Percentiles rank a stretch among this genome's conserved stretches.
These are phyloP conservation scores for Oenanthe melanoleuca DNA, from an alignment of 2,113 vertebrate species.

Conservation along the genomic window DNA sequence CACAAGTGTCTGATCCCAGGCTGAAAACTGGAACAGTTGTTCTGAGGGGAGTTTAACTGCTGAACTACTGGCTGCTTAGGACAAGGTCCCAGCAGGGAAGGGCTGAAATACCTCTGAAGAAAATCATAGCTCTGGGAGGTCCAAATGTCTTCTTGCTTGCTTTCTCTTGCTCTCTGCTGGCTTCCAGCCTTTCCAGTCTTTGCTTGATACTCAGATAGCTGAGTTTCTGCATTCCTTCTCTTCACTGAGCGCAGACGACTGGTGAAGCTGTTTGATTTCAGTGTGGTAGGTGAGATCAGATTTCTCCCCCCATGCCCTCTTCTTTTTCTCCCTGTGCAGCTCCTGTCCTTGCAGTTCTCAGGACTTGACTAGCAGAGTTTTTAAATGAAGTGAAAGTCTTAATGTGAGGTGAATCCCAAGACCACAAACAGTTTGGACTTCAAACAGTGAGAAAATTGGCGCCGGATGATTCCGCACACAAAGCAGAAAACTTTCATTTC, in stretches of 20 bases:
- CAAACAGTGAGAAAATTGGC: constrained; percentile 78
- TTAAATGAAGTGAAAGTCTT: constrained; percentile 62
- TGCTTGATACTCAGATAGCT: neutral
- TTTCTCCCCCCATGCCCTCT: neutral
- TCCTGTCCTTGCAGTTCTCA: constrained; percentile 1
- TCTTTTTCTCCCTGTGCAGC: neutral
- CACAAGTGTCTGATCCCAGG: neutral
- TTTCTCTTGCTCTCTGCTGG: constrained; percentile 16
- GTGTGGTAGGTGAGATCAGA: neutral
- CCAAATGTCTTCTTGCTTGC: neutral
- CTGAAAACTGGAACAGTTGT: neutral
- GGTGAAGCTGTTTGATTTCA: constrained; percentile 1
- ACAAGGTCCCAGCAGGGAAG: constrained; percentile 51
- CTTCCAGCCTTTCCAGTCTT: neutral
- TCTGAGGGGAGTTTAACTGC: neutral
- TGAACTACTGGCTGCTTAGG: constrained; percentile 21
- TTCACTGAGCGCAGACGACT: neutral
- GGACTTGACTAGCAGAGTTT: constrained; percentile 49
- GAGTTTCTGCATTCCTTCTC: constrained; percentile 3
- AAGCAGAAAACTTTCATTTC: constrained; percentile 81
- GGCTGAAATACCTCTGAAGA: constrained; percentile 41
- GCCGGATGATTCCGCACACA: constrained; percentile 75
- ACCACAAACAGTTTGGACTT: constrained; percentile 78
- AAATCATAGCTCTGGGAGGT: constrained; percentile 2
- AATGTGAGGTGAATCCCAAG: constrained; percentile 75